Evolutionary conservation across 2,888 invertebrate genomes (phyloP), one percentile per base, ranked within the genome.

Genomic region (Dryobota labecula): DNA sequence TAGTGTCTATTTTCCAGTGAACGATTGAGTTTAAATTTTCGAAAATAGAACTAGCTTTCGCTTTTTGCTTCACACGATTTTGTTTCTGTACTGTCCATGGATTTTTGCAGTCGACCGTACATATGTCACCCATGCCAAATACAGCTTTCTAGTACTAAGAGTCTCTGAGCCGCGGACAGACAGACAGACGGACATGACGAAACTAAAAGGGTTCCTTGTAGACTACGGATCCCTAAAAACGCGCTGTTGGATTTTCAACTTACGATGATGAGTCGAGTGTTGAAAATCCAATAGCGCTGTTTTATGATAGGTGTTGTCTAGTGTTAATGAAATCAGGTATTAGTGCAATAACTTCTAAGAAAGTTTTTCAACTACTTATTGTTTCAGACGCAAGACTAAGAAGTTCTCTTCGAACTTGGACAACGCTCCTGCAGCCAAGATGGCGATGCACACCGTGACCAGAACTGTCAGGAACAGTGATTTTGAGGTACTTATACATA

Each of bases 381-480:
- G 68, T 91, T 90, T 51, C 91, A 95, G 95, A 70, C 93, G 94
- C 20, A 94, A 93, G 84, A 92, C 89, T 1, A 95, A 95, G 88
- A 95, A 95, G 80, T 94, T 87, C 80, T 73, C 86, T 3, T 82
- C 91, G 2, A 89, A 75, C 69, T 70, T 76, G 27, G 90, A 92
- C 13, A 53, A 63, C 71, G 33, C 85, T 13, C 74, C 84, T 7
- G 79, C 79, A 4, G 79, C 86, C 13, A 92, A 91, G 76, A 82
- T 87, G 76, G 78, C 90, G 2, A 82, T 90, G 56, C 94, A 93
- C 80, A 87, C 93, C 0, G 90, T 94, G 24, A 92, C 94, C 0
- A 91, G 95, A 72, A 94, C 93, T 1, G 91, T 89, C 20, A 91
- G 95, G 75, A 94, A 95, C 71, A 95, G 94, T 69, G 92, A 94